Evolutionary conservation across 2,113 vertebrate species (phyloP).

Genomic region (Arenaria interpres): DNA sequence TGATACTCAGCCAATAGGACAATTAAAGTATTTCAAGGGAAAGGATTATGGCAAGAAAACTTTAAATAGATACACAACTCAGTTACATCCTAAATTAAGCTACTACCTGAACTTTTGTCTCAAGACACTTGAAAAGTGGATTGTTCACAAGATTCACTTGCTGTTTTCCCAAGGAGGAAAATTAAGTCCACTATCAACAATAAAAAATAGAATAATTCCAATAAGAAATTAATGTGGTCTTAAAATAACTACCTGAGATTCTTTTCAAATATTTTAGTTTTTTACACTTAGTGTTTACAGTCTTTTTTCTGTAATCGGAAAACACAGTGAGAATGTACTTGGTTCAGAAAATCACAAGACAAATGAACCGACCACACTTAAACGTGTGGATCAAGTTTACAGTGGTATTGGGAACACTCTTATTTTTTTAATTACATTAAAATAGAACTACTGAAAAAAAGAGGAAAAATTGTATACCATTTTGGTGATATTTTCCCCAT

Average conservation of each 20-base stretch:
- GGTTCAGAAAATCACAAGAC: neutral
- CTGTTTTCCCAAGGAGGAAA: neutral
- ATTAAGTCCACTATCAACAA: neutral
- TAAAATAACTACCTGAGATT: neutral
- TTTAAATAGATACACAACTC: neutral
- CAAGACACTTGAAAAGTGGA: neutral
- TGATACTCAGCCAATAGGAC: neutral
- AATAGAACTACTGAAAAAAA: neutral
- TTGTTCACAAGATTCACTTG: neutral
- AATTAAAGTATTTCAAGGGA: neutral
- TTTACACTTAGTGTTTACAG: neutral
- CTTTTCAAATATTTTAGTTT: neutral
- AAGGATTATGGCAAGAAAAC: neutral
- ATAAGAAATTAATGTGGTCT: rapidly evolving
- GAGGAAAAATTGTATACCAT: neutral
- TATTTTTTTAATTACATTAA: neutral
- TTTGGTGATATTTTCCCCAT: neutral
- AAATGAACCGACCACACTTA: neutral
- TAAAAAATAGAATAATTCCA: neutral
- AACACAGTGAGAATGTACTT: neutral
- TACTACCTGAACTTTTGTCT: neutral
- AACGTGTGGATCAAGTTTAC: neutral
- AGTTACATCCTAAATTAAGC: neutral
- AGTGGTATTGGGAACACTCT: rapidly evolving
- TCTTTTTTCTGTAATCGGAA: neutral